Conservation (phyloP, 2,888 invertebrate species). For the Neoitamus cyanurus region DNA sequence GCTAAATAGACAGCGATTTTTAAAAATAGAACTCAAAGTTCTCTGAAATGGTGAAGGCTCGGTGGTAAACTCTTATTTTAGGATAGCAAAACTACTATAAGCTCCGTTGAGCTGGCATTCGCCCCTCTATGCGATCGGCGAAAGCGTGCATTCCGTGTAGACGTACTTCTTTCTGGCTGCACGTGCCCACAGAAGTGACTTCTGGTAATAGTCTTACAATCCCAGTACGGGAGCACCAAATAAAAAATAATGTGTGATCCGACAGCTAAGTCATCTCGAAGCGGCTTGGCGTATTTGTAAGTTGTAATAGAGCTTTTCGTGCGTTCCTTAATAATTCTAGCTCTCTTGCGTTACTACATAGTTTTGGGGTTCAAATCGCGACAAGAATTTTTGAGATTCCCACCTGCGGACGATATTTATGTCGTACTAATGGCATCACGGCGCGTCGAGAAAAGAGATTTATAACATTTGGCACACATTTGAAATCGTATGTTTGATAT, state of each 20-base stretch:
- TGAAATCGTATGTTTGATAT: background rate
- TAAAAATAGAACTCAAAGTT: slow-evolving; percentile 12
- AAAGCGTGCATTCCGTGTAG: background rate
- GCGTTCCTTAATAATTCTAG: background rate
- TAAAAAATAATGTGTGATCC: no score
- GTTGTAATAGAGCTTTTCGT: background rate
- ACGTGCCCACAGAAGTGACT: background rate
- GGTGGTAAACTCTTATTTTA: background rate
- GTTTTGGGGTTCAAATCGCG: background rate
- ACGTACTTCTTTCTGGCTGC: background rate
- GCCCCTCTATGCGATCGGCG: background rate
- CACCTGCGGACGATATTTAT: background rate
- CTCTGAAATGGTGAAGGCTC: background rate
- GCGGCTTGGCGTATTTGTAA: background rate
- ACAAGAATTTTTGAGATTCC: background rate
- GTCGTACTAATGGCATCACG: background rate
- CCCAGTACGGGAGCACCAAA: background rate
- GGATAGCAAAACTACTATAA: background rate
- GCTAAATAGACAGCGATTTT: background rate
- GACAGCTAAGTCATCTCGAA: no score
- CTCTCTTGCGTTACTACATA: background rate
- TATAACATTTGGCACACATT: background rate
- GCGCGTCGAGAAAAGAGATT: background rate
- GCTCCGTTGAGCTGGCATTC: background rate
- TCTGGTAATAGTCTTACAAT: background rate